Evolutionary conservation across 1,140 invertebrate species (phyloP).

Genomic region (Sinonovacula constricta): DNA sequence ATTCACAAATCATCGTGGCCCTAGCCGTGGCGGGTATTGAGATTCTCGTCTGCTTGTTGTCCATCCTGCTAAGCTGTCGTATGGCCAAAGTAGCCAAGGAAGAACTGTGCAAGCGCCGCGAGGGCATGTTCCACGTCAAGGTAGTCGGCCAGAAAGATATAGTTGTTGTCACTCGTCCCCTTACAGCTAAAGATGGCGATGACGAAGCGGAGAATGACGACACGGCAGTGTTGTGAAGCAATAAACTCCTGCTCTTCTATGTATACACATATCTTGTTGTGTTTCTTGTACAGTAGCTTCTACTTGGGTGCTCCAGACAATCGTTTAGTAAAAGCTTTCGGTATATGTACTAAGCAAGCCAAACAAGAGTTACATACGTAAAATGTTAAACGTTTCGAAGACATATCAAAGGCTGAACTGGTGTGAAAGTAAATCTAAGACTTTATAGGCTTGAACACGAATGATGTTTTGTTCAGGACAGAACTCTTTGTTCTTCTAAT

Average conservation of each 20-base stretch:
- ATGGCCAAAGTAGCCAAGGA: conserved; percentile 77
- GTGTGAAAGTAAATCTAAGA: too few species aligned
- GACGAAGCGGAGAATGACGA: conserved; percentile 14
- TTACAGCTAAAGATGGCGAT: conserved; percentile 55
- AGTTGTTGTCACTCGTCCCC: conserved; percentile 66
- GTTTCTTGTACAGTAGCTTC: not conserved
- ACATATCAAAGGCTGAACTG: not conserved
- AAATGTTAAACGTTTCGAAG: not conserved
- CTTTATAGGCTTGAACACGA: too few species aligned
- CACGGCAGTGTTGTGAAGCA: conserved; percentile 14
- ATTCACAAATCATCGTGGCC: conserved; percentile 77
- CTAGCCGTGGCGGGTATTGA: conserved; percentile 74
- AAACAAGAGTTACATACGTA: conserved; percentile 2
- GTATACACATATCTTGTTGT: too few species aligned
- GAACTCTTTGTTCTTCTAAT: too few species aligned
- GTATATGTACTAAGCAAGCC: not conserved
- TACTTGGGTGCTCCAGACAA: not conserved
- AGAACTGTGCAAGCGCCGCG: conserved; percentile 76
- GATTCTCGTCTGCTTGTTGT: conserved; percentile 76
- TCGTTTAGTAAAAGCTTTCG: not conserved
- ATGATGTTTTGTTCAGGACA: too few species aligned
- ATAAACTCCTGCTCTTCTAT: too few species aligned
- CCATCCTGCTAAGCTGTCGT: conserved; percentile 74
- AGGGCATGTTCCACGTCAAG: conserved; percentile 78
- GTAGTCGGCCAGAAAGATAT: conserved; percentile 76